Percentiles rank a stretch among this genome's conserved stretches.
phyloP scores from a whole-genome alignment of 2,797 vertebrate genomes.

The Mormyrops boulengeri region DNA sequence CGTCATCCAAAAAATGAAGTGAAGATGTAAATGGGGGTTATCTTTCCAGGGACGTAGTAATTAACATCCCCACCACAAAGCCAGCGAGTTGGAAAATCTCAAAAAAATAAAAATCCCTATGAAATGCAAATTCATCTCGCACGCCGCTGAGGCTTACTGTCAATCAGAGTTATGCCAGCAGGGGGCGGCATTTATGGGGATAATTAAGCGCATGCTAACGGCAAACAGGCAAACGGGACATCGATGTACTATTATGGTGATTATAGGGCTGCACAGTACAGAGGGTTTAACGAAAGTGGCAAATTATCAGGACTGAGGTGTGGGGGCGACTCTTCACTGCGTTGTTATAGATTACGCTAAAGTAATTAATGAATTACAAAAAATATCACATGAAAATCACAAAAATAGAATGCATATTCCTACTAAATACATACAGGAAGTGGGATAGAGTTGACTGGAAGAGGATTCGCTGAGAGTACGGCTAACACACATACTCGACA shows the following conservation, averaged over 20 bases:
- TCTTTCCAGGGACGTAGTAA: slow-evolving; percentile 51
- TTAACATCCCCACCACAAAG: slow-evolving; percentile 63
- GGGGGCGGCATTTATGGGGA: slow-evolving; percentile 32
- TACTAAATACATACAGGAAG: neutral
- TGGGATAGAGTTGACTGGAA: neutral
- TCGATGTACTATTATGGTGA: neutral
- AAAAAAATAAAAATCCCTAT: slow-evolving; percentile 38
- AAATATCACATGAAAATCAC: neutral
- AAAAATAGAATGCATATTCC: neutral
- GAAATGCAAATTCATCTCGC: slow-evolving; percentile 62
- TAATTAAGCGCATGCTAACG: slow-evolving; percentile 11
- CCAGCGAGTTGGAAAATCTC: slow-evolving; percentile 50
- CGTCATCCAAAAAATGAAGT: neutral
- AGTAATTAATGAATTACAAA: neutral
- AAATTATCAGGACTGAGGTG: neutral
- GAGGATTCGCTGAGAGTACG: neutral
- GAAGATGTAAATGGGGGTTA: slow-evolving; percentile 49
- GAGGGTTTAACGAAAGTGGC: neutral
- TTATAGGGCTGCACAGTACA: neutral
- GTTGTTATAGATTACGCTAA: neutral
- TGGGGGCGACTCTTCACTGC: neutral
- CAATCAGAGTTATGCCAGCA: slow-evolving; percentile 46
- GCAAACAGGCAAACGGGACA: neutral
- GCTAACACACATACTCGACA: neutral
- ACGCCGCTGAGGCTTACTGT: slow-evolving; percentile 45